phyloP scores from a whole-genome alignment of 2,888 invertebrate species.

The Polyploca ridens region DNA sequence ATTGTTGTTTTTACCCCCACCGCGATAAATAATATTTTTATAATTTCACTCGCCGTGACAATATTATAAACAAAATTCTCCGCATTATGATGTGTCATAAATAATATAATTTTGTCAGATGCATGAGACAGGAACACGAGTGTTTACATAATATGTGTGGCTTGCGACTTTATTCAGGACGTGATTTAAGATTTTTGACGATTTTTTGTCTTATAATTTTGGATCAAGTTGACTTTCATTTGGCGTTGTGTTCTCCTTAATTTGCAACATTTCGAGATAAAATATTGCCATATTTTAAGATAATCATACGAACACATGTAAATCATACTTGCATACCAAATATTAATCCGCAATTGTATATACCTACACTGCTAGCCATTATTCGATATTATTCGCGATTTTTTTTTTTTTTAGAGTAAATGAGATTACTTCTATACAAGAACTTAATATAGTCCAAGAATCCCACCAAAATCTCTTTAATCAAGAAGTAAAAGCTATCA shows the following conservation, averaged over 20 bases:
- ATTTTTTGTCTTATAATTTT: slow-evolving; percentile 39
- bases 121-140: slow-evolving; percentile 52
- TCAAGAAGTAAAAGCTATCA: too few species aligned
- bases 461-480: too few species aligned
- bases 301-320: slow-evolving; percentile 12
- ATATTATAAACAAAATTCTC: slow-evolving; percentile 67
- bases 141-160: slow-evolving; percentile 59
- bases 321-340: neutral
- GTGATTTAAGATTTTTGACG: slow-evolving; percentile 40
- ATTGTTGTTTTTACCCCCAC: slow-evolving; percentile 69
- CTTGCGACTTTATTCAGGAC: slow-evolving; percentile 42
- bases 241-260: slow-evolving; percentile 26
- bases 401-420: too few species aligned
- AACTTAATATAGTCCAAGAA: too few species aligned
- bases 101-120: slow-evolving; percentile 61
- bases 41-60: slow-evolving; percentile 58
- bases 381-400: too few species aligned
- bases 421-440: too few species aligned
- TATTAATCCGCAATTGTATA: too few species aligned
- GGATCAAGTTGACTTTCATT: slow-evolving; percentile 33
- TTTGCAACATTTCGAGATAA: slow-evolving; percentile 26
- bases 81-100: slow-evolving; percentile 45
- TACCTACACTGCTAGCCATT: too few species aligned
- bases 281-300: slow-evolving; percentile 20
- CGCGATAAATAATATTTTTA: slow-evolving; percentile 68